Percentiles rank a stretch among this genome's conserved stretches.
phyloP scores from a whole-genome alignment of 2,113 vertebrate genomes.

The Callipepla californica region DNA sequence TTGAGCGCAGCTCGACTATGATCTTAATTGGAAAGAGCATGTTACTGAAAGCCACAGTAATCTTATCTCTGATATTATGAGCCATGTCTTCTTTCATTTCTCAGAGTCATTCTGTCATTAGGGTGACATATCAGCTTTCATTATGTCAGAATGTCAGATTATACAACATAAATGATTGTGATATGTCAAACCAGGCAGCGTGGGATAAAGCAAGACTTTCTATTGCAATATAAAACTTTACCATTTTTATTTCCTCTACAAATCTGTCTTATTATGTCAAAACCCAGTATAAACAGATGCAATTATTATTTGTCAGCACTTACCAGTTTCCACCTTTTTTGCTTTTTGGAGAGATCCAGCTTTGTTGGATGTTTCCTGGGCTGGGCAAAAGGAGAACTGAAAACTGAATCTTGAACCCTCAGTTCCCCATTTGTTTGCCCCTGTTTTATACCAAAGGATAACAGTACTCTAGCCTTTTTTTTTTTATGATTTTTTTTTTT shows the following conservation, averaged over 20 bases:
- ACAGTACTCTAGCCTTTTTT: background rate
- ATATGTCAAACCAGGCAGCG: background rate
- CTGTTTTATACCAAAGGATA: background rate
- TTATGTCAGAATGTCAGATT: conserved; percentile 45
- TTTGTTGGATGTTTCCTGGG: background rate
- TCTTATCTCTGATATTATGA: conserved; percentile 32
- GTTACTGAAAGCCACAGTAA: background rate
- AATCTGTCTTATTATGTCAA: background rate
- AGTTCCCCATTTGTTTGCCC: background rate
- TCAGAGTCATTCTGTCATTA: conserved; percentile 17
- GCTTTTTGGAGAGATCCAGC: background rate
- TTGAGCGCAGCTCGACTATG: background rate
- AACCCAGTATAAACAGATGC: background rate
- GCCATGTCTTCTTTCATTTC: background rate
- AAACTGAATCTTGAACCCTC: background rate
- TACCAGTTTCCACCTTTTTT: background rate
- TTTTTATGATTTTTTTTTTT: background rate
- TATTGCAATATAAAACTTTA: background rate
- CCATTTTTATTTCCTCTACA: background rate
- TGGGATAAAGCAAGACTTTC: background rate
- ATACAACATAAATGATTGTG: background rate
- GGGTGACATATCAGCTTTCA: conserved; percentile 3
- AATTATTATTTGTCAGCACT: background rate
- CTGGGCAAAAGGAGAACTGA: background rate
- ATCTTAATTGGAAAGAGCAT: background rate